phyloP scores from a whole-genome alignment of 53 echinoderm and acorn worm species.

The Echinometra lucunter region DNA sequence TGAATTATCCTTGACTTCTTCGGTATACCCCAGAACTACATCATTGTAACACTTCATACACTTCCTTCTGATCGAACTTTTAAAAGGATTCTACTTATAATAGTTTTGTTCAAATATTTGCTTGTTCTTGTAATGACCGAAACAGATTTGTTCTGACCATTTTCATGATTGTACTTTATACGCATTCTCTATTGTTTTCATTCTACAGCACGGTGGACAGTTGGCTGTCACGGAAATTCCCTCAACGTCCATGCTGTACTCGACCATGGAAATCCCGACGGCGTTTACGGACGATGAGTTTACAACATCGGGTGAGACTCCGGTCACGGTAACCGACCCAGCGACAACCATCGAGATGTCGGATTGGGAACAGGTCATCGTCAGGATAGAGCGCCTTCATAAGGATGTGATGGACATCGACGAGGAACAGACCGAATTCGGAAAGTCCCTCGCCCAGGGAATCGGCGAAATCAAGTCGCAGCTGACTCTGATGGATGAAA shows the following conservation, averaged over 20 bases:
- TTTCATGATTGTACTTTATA: neutral
- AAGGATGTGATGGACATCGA: conserved; percentile 74
- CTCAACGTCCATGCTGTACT: conserved; percentile 20
- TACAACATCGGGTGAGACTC: conserved; percentile 73
- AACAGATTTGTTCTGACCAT: too few relatives aligned
- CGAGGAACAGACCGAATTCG: conserved; percentile 34
- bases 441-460: neutral
- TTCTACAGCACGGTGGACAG: neutral
- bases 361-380: conserved; percentile 63
- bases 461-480: neutral
- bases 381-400: conserved; percentile 66
- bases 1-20: too few relatives aligned
- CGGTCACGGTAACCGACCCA: conserved; percentile 56
- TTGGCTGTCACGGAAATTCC: conserved; percentile 8
- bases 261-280: conserved; percentile 61
- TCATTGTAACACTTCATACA: too few relatives aligned
- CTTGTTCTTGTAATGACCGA: neutral
- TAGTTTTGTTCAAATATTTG: too few relatives aligned
- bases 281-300: conserved; percentile 70
- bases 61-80: too few relatives aligned
- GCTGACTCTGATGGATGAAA: conserved; percentile 42
- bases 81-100: too few relatives aligned
- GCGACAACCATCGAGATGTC: conserved; percentile 55
- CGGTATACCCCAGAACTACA: too few relatives aligned
- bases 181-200: neutral